Conservation (phyloP, 2,113 vertebrate genomes). For the Ceyx melanurus region DNA sequence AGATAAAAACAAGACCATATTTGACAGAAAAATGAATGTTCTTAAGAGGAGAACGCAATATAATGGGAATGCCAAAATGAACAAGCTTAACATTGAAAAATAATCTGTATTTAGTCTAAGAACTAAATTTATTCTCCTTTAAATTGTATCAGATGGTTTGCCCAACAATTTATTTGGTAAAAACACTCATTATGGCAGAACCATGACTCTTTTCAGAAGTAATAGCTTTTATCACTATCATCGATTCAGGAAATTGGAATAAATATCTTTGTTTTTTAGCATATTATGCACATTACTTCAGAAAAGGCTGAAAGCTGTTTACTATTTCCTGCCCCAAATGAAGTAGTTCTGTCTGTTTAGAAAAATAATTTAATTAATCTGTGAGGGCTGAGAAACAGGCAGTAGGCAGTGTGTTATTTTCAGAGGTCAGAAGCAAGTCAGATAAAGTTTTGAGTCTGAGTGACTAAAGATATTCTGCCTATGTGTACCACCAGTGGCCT, state of each 20-base stretch:
- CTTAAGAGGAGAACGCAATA: neutral
- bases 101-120: neutral
- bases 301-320: neutral
- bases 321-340: neutral
- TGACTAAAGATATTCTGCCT: neutral
- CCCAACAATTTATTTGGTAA: slow-evolving; percentile 16
- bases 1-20: neutral
- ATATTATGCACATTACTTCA: slow-evolving; percentile 4
- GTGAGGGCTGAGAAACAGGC: neutral
- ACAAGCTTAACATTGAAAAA: neutral
- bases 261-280: slow-evolving; percentile 9
- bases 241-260: slow-evolving; percentile 2
- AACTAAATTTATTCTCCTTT: neutral
- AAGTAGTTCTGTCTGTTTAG: neutral
- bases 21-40: neutral
- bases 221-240: slow-evolving; percentile 12
- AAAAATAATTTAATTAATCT: neutral
- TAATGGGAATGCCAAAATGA: neutral
- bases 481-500: accelerated
- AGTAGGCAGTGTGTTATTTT: neutral
- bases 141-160: neutral
- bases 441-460: neutral
- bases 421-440: neutral
- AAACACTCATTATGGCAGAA: neutral
- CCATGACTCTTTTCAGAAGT: neutral